A percentile compares a stretch with the other conserved stretches of the same genome.
phyloP scores from a whole-genome alignment of 2,113 vertebrate genomes.

The Collichthys lucidus region DNA sequence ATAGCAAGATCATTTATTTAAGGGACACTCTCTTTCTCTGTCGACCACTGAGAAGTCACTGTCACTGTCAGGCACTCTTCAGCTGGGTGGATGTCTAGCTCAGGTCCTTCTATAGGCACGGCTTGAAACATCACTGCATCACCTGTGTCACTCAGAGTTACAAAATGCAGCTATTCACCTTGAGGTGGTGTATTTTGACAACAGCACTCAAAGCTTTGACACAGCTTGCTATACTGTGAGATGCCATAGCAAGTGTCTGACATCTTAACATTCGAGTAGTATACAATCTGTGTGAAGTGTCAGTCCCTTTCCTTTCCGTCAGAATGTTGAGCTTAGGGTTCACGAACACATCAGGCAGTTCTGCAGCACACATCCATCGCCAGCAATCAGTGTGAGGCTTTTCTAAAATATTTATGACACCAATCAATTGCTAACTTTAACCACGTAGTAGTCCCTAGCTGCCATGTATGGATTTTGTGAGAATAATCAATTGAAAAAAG shows the following conservation, averaged over 20 bases:
- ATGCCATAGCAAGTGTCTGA: not conserved
- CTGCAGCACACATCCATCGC: not conserved
- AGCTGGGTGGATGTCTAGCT: slow-evolving; percentile 10
- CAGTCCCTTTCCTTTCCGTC: not conserved
- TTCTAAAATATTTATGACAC: not conserved
- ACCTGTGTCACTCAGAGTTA: slow-evolving; percentile 23
- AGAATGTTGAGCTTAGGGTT: not conserved
- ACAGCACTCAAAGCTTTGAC: not conserved
- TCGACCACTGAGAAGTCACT: slow-evolving; percentile 27
- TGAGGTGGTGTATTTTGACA: slow-evolving; percentile 11
- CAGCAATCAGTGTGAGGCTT: not conserved
- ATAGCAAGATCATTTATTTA: slow-evolving; percentile 43
- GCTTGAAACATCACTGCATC: not conserved
- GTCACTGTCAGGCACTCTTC: slow-evolving; percentile 23
- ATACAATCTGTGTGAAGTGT: not conserved
- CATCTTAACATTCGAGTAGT: not conserved
- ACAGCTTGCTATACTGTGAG: not conserved
- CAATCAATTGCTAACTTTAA: not conserved
- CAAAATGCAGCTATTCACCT: slow-evolving; percentile 11
- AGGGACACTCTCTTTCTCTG: slow-evolving; percentile 12
- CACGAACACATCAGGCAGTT: not conserved
- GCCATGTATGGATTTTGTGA: not conserved
- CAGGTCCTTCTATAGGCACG: slow-evolving; percentile 1
- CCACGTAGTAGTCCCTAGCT: not conserved
- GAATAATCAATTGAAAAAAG: not conserved